phyloP scores from a whole-genome alignment of 2,888 invertebrate species.

The Tholera decimalis region DNA sequence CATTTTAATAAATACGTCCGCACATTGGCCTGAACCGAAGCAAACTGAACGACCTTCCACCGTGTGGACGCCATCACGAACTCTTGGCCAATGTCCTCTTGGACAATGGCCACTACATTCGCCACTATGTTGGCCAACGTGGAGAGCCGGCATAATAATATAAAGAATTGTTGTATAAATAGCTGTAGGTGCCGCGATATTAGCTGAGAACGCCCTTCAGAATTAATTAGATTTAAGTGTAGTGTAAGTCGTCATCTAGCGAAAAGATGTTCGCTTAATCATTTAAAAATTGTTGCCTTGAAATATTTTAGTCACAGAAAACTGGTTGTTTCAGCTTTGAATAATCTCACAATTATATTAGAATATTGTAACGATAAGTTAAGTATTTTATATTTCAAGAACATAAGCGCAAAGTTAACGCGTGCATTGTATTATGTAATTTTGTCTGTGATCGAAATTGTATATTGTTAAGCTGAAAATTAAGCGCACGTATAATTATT shows the following conservation, averaged over 20 bases:
- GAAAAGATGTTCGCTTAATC: conserved; percentile 79
- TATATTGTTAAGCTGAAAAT: conserved; percentile 89
- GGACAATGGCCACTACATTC: no score
- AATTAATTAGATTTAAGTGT: conserved; percentile 60
- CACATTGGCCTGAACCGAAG: no score
- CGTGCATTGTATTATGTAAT: conserved; percentile 88
- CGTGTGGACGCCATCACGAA: no score
- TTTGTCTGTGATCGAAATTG: conserved; percentile 91
- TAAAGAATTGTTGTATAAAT: conserved; percentile 62
- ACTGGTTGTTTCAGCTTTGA: conserved; percentile 87
- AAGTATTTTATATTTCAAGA: conserved; percentile 88
- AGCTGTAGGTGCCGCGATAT: conserved; percentile 63
- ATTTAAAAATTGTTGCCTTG: conserved; percentile 86
- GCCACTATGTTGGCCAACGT: no score
- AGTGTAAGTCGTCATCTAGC: conserved; percentile 70
- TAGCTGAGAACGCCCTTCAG: conserved; percentile 62
- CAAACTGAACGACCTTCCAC: no score
- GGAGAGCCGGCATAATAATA: no score
- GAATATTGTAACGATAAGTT: conserved; percentile 85
- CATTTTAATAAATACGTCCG: no score
- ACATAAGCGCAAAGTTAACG: conserved; percentile 84
- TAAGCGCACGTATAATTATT: conserved; percentile 79
- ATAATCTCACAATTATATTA: conserved; percentile 85
- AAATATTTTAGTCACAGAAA: conserved; percentile 83
- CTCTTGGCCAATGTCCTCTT: no score